phyloP scores from a whole-genome alignment of 2,113 vertebrate species.

The Parus major region DNA sequence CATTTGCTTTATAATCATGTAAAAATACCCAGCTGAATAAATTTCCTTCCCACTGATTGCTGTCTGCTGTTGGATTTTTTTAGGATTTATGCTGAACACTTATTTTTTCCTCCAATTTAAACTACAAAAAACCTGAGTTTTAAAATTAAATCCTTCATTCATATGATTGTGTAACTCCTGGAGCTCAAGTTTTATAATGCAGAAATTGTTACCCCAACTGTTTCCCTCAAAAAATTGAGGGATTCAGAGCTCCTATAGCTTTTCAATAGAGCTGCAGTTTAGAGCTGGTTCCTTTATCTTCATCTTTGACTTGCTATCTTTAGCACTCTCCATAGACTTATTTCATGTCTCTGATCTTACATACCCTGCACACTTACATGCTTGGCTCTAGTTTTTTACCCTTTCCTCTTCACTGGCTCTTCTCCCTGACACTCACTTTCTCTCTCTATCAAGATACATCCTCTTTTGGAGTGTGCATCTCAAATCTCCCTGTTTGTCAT shows the following conservation, averaged over 20 bases:
- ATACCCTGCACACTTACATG: accelerated
- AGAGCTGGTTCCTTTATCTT: not conserved
- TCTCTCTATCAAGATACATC: not conserved
- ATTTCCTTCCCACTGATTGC: not conserved
- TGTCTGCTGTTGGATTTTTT: not conserved
- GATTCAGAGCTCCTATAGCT: not conserved
- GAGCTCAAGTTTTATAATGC: not conserved
- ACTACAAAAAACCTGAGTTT: not conserved
- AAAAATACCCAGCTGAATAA: not conserved
- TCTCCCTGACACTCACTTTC: not conserved
- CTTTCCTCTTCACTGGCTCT: not conserved
- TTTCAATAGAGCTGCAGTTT: not conserved
- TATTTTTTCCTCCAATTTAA: not conserved
- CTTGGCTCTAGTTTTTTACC: not conserved
- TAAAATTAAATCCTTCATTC: not conserved
- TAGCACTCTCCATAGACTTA: not conserved
- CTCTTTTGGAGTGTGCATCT: not conserved
- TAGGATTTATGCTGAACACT: not conserved
- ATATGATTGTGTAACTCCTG: not conserved
- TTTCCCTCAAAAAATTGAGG: not conserved
- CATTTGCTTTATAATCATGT: not conserved
- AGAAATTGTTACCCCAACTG: not conserved
- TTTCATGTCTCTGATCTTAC: not conserved
- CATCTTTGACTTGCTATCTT: not conserved
- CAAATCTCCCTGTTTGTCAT: not conserved